Conservation (phyloP, 2,113 vertebrate genomes). For the Microcebus tavaratra region DNA sequence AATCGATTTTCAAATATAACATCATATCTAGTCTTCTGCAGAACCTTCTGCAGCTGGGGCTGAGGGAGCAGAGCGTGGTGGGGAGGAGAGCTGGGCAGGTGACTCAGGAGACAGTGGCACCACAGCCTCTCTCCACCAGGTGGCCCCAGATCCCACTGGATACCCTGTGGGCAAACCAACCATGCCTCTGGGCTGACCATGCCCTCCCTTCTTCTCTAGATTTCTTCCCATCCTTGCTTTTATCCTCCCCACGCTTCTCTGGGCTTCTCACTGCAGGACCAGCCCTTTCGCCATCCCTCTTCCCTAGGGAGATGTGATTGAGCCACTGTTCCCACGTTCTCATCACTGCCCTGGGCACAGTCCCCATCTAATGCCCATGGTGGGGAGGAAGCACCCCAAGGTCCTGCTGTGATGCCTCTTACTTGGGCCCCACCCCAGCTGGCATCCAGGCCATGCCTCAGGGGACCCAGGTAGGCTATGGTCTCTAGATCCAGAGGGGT, state of each 20-base stretch:
- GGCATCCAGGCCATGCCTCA: conserved; percentile 39
- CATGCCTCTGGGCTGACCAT: conserved; percentile 37
- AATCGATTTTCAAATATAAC: too few species aligned
- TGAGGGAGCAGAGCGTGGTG: not conserved
- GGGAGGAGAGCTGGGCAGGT: conserved; percentile 30
- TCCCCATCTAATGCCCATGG: conserved; percentile 83
- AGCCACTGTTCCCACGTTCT: conserved; percentile 63
- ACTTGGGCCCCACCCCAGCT: not conserved
- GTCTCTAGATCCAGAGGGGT: conserved; percentile 48
- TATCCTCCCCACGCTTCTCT: conserved; percentile 30
- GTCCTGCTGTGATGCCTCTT: conserved; percentile 72
- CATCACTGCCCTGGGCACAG: conserved; percentile 58
- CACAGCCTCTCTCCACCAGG: conserved; percentile 69
- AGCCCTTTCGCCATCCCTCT: conserved; percentile 62
- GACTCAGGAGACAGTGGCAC: not conserved
- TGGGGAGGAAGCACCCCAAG: conserved; percentile 78
- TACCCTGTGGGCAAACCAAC: conserved; percentile 47
- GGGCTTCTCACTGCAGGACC: conserved; percentile 44
- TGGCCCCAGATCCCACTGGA: conserved; percentile 62
- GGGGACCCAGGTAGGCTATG: conserved; percentile 53
- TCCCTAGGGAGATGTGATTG: conserved; percentile 73
- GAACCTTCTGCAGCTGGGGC: conserved; percentile 39
- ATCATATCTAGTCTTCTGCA: too few species aligned
- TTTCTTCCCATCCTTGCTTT: conserved; percentile 54
- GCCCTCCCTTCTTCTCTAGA: conserved; percentile 78